Evolutionary conservation across 37 sponge, comb jelly and placozoan species (phyloP), one percentile per base, ranked within the genome.

Genomic region (Geodia barretti): DNA sequence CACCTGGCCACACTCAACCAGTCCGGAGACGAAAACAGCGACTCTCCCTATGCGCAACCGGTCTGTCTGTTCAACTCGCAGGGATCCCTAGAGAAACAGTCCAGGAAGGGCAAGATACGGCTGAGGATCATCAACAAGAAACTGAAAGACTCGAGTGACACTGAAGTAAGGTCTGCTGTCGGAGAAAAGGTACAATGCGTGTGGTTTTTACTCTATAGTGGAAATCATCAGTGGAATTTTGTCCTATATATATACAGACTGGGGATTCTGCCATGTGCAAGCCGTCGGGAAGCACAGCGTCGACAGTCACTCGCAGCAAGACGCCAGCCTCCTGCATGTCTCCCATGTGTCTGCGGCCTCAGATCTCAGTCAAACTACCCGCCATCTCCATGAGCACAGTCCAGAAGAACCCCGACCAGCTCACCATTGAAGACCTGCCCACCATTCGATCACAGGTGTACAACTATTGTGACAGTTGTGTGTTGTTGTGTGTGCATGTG

Each of bases 31-130:
- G 80, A 81, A 41, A 78, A 85, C 36, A 72, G 61, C 17, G 86
- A 89, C 43, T 92, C 93, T 31, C 93, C 93, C 35, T 92, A 92
- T 76, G 86, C 93, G 19, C 90, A 92, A 77, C 93, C 89, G 9
- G 72, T 87, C 29, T 72, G 74, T 1, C 34, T 60, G 60, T 65
- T 90, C 33, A 34, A 41, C 24, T 25, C 62, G 30, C 66, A 68
- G 41, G 38, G 41, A 1, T 61, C 37, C 1, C 42, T 35, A 11
- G 78, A 72, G 73, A 26, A 39, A 3, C 23, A 33, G 19, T 60
- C 33, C 38, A 72, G 67, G 64, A 80, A 79, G 1, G 87, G 87
- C 35, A 87, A 80, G 82, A 87, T 87, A 3, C 35, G 62, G 60
- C 71, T 87, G 40, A 87, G 39, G 37, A 47, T 87, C 31, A 74